A percentile compares a stretch with the other conserved stretches of the same genome.
phyloP scores from a whole-genome alignment of 2,888 invertebrate genomes.

The Loripinus fragilis region DNA sequence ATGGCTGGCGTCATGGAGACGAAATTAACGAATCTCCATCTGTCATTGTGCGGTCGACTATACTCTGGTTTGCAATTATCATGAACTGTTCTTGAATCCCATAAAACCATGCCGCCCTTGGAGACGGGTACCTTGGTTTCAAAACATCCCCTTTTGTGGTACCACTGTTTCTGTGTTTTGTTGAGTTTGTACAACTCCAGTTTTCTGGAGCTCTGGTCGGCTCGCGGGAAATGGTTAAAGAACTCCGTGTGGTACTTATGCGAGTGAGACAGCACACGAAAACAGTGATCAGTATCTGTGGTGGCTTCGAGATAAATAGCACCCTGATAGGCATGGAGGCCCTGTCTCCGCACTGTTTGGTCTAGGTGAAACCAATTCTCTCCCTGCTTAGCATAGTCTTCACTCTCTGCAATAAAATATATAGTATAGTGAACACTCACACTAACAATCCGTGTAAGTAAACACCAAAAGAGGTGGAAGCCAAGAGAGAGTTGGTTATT shows the following conservation, averaged over 20 bases:
- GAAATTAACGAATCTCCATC: constrained; percentile 66
- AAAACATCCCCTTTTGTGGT: background rate
- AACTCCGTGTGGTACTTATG: constrained; percentile 54
- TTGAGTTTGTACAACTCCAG: constrained; percentile 37
- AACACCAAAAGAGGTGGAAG: too few species aligned
- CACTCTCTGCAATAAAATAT: constrained; percentile 7
- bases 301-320: constrained; percentile 47
- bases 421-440: too few species aligned
- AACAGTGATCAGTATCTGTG: constrained; percentile 53
- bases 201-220: constrained; percentile 16
- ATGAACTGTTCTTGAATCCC: constrained; percentile 70
- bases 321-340: constrained; percentile 63
- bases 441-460: too few species aligned
- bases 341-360: constrained; percentile 45
- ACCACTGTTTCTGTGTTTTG: constrained; percentile 51
- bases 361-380: constrained; percentile 48
- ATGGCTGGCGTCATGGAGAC: constrained; percentile 68
- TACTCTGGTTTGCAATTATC: constrained; percentile 56
- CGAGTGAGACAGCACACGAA: constrained; percentile 58
- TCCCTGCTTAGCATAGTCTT: constrained; percentile 15
- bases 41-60: constrained; percentile 42
- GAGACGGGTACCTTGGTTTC: constrained; percentile 52
- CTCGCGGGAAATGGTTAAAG: constrained; percentile 35
- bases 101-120: constrained; percentile 67
- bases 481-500: too few species aligned